Evolutionary conservation across 2,113 vertebrate species (phyloP).

Genomic region (Casuarius casuarius): DNA sequence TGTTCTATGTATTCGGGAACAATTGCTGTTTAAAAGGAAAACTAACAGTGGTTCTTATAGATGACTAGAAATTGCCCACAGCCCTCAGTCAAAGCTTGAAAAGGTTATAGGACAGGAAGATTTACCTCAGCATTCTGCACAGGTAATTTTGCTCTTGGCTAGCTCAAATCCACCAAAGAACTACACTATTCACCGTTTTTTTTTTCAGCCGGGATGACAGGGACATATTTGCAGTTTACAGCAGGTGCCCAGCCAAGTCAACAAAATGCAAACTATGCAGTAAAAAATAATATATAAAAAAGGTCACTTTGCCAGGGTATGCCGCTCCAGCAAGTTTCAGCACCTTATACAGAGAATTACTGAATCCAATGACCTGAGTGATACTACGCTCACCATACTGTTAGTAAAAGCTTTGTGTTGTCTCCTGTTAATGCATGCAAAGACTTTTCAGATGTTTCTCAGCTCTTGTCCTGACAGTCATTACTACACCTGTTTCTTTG

Average conservation of each 20-base stretch:
- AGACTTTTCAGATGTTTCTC: background rate
- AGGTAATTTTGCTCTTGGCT: constrained; percentile 21
- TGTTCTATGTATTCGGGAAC: background rate
- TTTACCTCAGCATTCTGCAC: constrained; percentile 59
- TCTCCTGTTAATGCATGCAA: background rate
- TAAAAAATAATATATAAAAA: constrained; percentile 60
- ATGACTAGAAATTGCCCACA: background rate
- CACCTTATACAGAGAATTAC: background rate
- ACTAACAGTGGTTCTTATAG: background rate
- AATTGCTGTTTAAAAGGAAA: background rate
- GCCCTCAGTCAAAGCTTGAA: constrained; percentile 1
- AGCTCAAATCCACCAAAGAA: background rate
- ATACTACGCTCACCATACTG: background rate
- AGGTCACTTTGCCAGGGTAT: constrained; percentile 63
- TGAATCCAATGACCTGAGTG: background rate
- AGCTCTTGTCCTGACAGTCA: constrained; percentile 6
- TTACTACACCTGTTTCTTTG: constrained; percentile 8
- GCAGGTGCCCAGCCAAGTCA: constrained; percentile 63
- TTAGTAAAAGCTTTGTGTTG: background rate
- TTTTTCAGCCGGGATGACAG: constrained; percentile 58
- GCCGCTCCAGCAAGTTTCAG: constrained; percentile 63
- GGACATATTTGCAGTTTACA: constrained; percentile 62
- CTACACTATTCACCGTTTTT: constrained; percentile 6
- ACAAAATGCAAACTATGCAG: constrained; percentile 55
- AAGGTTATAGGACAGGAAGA: constrained; percentile 37